Conservation (phyloP, 1,140 invertebrate species). For the Chironomus tepperi region DNA sequence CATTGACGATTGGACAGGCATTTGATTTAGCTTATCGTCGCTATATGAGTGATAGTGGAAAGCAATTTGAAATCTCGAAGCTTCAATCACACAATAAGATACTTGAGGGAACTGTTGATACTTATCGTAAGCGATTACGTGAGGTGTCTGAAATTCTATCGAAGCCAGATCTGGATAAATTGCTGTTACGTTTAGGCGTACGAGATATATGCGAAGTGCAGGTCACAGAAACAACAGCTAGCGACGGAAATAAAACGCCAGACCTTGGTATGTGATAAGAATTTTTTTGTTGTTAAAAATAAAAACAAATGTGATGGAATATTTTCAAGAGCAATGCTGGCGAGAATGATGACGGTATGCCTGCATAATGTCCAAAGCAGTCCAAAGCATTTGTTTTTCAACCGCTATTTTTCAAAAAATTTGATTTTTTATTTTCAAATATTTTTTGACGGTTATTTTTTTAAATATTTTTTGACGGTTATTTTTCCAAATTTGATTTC, state of each 20-base stretch:
- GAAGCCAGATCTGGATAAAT: slow-evolving; percentile 37
- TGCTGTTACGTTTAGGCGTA: slow-evolving; percentile 36
- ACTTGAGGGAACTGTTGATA: slow-evolving; percentile 43
- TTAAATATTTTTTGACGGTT: not conserved
- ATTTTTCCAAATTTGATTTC: too few species aligned
- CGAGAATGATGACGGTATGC: too few species aligned
- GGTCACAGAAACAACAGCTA: slow-evolving; percentile 27
- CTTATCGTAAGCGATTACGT: slow-evolving; percentile 45
- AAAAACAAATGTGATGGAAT: too few species aligned
- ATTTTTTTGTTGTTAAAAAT: not conserved
- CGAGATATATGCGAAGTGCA: slow-evolving; percentile 37
- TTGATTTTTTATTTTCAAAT: too few species aligned
- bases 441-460: slow-evolving; percentile 20
- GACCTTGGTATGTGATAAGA: slow-evolving; percentile 23
- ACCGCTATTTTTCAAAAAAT: too few species aligned
- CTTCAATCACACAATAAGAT: slow-evolving; percentile 45
- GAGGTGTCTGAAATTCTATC: slow-evolving; percentile 37
- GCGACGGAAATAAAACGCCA: slow-evolving; percentile 27
- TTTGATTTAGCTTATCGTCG: slow-evolving; percentile 88
- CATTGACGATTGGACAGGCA: slow-evolving; percentile 92
- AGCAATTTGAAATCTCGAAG: slow-evolving; percentile 47
- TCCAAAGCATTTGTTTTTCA: too few species aligned
- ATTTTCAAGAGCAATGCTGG: too few species aligned
- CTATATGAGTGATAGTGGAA: slow-evolving; percentile 42
- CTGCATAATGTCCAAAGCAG: too few species aligned